phyloP scores from a whole-genome alignment of 1,140 invertebrate species.

The Ctenoplectra terminalis region DNA sequence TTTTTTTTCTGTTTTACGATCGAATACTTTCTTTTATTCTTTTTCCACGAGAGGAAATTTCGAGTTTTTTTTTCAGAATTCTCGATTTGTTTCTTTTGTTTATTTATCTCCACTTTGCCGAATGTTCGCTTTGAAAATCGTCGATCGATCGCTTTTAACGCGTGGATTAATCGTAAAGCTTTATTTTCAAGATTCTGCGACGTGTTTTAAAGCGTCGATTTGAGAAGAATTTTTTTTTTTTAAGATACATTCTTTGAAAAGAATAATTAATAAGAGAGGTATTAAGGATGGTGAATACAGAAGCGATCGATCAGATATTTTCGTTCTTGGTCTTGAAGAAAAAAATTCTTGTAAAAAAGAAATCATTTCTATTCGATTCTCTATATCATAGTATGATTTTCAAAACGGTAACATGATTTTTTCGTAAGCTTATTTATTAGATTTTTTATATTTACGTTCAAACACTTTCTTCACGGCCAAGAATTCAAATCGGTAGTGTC shows the following conservation, averaged over 20 bases:
- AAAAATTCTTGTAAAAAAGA: neutral
- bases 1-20: neutral
- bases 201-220: neutral
- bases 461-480: neutral
- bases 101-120: constrained; percentile 11
- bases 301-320: constrained; percentile 10
- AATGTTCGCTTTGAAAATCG: neutral
- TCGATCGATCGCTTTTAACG: constrained; percentile 32
- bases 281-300: neutral
- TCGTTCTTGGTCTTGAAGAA: constrained; percentile 12
- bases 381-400: neutral
- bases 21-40: neutral
- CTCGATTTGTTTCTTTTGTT: neutral
- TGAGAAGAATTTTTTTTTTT: neutral
- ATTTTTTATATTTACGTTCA: neutral
- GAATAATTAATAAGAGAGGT: too few relatives aligned
- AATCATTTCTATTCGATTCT: neutral
- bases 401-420: neutral
- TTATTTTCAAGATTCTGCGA: neutral
- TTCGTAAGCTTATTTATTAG: neutral
- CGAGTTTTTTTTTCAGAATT: neutral
- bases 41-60: neutral
- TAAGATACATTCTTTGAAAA: too few relatives aligned
- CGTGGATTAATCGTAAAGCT: neutral
- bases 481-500: constrained; percentile 2